Conservation (phyloP, 2,113 vertebrate genomes). For the Leiothrix lutea region DNA sequence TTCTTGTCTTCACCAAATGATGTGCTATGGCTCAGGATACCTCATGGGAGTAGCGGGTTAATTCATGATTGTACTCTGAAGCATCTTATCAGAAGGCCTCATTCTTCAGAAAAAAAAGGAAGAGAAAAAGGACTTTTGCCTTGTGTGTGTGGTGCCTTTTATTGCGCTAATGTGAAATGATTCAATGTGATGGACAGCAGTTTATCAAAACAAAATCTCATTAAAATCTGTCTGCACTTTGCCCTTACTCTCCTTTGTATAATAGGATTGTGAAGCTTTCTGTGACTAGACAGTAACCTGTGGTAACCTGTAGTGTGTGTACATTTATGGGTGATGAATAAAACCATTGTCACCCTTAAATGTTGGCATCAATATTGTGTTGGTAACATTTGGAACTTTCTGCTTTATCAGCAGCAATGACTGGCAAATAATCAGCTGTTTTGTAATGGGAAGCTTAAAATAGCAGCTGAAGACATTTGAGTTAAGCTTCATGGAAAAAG, state of each 20-base stretch:
- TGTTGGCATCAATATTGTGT: slow-evolving; percentile 55
- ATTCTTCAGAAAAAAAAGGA: background rate
- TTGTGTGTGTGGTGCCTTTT: slow-evolving; percentile 21
- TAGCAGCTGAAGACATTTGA: slow-evolving; percentile 38
- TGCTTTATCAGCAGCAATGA: slow-evolving; percentile 72
- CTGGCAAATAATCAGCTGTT: slow-evolving; percentile 59
- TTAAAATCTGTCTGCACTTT: slow-evolving; percentile 69
- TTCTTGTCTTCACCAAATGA: background rate
- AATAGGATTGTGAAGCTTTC: slow-evolving; percentile 33
- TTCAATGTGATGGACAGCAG: slow-evolving; percentile 68
- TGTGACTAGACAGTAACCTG: slow-evolving; percentile 55
- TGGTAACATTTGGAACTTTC: slow-evolving; percentile 65
- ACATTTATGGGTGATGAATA: slow-evolving; percentile 63
- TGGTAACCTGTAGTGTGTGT: slow-evolving; percentile 57
- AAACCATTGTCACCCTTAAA: slow-evolving; percentile 68
- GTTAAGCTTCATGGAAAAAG: slow-evolving; percentile 46
- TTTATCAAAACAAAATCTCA: slow-evolving; percentile 79
- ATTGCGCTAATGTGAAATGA: slow-evolving; percentile 60
- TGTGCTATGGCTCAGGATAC: background rate
- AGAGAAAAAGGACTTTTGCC: slow-evolving; percentile 34
- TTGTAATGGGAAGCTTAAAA: slow-evolving; percentile 55
- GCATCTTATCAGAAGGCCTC: background rate
- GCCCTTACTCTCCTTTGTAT: slow-evolving; percentile 57
- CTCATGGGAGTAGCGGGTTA: background rate
- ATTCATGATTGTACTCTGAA: background rate